Evolutionary conservation across 2,888 invertebrate species (phyloP), one percentile per base, ranked within the genome.

Genomic region (Ormia ochracea): DNA sequence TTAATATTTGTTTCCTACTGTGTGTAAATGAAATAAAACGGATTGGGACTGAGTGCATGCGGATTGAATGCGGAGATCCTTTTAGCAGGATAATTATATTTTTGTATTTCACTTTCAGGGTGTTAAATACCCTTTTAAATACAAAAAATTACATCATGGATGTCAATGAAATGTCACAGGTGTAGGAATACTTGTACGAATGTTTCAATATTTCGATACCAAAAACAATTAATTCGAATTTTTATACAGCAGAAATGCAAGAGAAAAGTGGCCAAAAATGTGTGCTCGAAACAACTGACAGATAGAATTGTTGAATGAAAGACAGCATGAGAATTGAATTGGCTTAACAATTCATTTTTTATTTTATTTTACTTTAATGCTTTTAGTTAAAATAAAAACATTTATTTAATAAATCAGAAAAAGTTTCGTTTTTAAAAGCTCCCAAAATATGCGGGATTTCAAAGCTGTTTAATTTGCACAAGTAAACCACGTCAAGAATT

Each of bases 141-240:
- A 45, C 58, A 74, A 74, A 41, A 70, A 79, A 52, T 74, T 74
- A 69, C 31, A 23, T 10, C 65, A 59, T 59, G 65, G 79, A 79
- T 75, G 80, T 76, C 80, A 76, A 68, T 76, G 68, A 68, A 63
- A 76, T 80, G 72, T 80, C 76, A 76, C 59, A 41, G 58, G 63
- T 72, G 17, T 58, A 41, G 6, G 61, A 14, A 10, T 56, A 23
- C 17, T 14, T 9, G 14, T 31, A 38, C 41, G 36, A 54, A 21
- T 52, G 23, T 12, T 23, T 56, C 21, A 10, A 23, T 50, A 36
- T 50, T 12, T 65, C 38, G 9, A 1, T 23, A 31, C 14, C 31
- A 26, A 26, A 69, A 68, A 54, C 26, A 68, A 68, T 45, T 31
- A 9, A 19, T 23, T 31, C 33, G 26, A 31, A 33, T n/a, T 41